Percentiles rank a stretch among this genome's conserved stretches.
These are phyloP conservation scores for Spodoptera littoralis DNA, from an alignment of 2,888 invertebrate species.

Conservation along the genomic window DNA sequence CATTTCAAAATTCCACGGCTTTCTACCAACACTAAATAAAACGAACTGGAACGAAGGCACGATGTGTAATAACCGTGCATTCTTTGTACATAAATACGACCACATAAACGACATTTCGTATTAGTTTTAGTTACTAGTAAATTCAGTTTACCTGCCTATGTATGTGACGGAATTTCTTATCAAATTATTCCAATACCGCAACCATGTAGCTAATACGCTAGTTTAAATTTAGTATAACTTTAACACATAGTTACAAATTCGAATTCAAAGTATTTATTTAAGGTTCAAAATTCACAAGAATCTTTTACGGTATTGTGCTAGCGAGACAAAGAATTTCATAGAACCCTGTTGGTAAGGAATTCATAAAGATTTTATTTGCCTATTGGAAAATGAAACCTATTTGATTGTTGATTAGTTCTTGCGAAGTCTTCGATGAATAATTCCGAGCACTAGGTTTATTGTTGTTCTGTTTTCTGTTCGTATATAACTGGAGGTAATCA, in stretches of 20 bases:
- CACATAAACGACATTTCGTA: conserved; percentile 19
- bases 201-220: conserved; percentile 14
- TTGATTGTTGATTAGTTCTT: not conserved
- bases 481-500: conserved; percentile 43
- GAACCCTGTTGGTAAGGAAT: too few relatives aligned
- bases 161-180: conserved; percentile 8
- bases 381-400: too few relatives aligned
- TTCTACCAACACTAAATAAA: conserved; percentile 38
- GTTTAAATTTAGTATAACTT: conserved; percentile 13
- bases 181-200: conserved; percentile 18
- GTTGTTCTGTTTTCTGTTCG: conserved; percentile 1
- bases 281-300: conserved; percentile 26
- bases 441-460: not conserved
- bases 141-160: conserved; percentile 5
- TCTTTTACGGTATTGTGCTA: not conserved
- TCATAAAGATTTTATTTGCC: too few relatives aligned
- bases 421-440: conserved; percentile 1
- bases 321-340: not conserved
- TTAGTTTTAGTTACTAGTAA: conserved; percentile 29
- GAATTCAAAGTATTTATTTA: conserved; percentile 18
- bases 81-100: conserved; percentile 10
- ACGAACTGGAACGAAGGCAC: conserved; percentile 31
- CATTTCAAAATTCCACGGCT: conserved; percentile 50
- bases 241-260: too few relatives aligned
- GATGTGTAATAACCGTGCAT: conserved; percentile 33